Percentiles rank a stretch among this genome's conserved stretches.
phyloP scores from a whole-genome alignment of 2,888 invertebrate genomes.

The Lobophora halterata region DNA sequence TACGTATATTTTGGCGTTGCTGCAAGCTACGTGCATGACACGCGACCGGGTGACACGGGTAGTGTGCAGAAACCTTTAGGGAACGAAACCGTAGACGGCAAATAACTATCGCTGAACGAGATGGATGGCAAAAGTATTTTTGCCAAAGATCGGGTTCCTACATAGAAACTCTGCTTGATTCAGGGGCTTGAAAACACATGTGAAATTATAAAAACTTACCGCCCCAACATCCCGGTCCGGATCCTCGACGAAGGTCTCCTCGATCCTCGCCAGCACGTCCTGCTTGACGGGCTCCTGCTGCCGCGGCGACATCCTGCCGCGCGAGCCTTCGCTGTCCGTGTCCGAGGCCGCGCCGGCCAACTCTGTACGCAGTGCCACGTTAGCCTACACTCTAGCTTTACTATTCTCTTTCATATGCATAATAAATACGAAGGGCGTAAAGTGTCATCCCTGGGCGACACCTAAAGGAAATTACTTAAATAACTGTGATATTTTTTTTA shows the following conservation, averaged over 20 bases:
- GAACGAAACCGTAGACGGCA: no score
- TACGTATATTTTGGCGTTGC: no score
- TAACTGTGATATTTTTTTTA: neutral
- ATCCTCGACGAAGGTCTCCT: conserved; percentile 64
- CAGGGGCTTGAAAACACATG: neutral
- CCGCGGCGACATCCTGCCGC: conserved; percentile 49
- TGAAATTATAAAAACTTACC: conserved; percentile 51
- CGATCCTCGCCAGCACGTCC: conserved; percentile 52
- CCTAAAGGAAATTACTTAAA: neutral
- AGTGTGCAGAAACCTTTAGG: no score
- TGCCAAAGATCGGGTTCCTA: no score
- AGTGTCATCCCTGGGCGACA: neutral
- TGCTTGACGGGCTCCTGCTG: conserved; percentile 31
- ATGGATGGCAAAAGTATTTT: no score
- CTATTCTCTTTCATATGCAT: neutral
- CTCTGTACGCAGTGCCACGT: conserved; percentile 46
- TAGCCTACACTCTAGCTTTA: conserved; percentile 25
- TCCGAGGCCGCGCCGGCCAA: conserved; percentile 72
- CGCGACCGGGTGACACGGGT: no score
- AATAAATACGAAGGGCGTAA: neutral
- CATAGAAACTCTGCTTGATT: neutral
- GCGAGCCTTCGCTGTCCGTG: conserved; percentile 67
- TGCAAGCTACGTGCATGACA: no score
- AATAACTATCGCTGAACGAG: no score
- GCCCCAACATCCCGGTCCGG: conserved; percentile 76